Conservation (phyloP, 2,797 vertebrate genomes). For the Diplodus puntazzo region DNA sequence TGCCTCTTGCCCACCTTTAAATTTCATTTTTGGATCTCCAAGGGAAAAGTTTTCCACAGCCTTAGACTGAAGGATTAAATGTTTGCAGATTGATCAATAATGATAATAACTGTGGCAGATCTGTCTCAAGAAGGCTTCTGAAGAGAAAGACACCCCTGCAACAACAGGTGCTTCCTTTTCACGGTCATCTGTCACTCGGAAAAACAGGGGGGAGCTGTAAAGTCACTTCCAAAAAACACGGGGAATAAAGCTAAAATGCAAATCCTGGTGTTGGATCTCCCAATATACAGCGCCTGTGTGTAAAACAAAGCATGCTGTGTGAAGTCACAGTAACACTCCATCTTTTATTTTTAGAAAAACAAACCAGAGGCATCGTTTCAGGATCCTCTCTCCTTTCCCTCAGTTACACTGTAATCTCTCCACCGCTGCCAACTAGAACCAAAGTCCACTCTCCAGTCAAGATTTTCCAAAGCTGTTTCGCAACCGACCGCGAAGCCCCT, state of each 20-base stretch:
- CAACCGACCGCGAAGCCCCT: conserved; percentile 58
- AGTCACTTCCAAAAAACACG: too few relatives aligned
- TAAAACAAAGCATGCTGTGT: not conserved
- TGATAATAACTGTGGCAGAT: too few relatives aligned
- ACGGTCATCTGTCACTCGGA: not conserved
- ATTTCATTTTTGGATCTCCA: too few relatives aligned
- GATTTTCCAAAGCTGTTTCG: conserved; percentile 72
- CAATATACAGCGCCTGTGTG: fast-evolving
- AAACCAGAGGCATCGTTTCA: conserved; percentile 20
- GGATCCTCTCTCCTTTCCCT: conserved; percentile 58
- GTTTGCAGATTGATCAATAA: too few relatives aligned
- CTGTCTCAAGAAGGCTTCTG: not conserved
- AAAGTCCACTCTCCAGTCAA: conserved; percentile 82
- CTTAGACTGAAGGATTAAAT: too few relatives aligned
- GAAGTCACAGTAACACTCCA: not conserved
- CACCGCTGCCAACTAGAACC: conserved; percentile 76
- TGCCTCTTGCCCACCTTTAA: too few relatives aligned
- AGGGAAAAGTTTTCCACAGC: too few relatives aligned
- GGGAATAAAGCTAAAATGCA: not conserved
- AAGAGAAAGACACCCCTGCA: not conserved
- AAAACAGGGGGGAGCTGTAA: not conserved
- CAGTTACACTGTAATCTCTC: conserved; percentile 72
- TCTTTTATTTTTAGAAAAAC: not conserved
- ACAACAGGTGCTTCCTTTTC: not conserved
- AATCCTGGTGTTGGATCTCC: not conserved